Evolutionary conservation across 1,140 invertebrate species (phyloP), one percentile per base, ranked within the genome.

Genomic region (Drosophila tropicalis): DNA sequence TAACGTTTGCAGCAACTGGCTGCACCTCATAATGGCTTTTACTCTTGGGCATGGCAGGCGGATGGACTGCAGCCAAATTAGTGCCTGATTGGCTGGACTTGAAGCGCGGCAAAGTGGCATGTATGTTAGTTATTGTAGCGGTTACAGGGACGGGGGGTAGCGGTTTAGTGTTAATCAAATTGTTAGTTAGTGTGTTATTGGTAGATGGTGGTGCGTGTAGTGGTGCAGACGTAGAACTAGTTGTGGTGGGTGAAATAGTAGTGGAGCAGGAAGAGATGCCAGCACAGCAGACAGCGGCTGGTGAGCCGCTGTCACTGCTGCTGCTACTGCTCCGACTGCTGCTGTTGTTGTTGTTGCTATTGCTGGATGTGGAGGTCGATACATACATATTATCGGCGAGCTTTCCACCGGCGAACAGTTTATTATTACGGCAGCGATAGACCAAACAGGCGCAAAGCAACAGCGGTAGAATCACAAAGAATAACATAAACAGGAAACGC

Each of bases 381-480:
- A 96, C 95, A 93, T 96, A 96, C 94, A 94, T 94, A 93, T 95
- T 94, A 66, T 94, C 92, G n/a, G 90, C 75, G 5, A 95, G 93
- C 82, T 96, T 96, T 91, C 94, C 95, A 94, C 95, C 95, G 83
- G 94, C 32, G 36, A 91, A 72, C n/a, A 76, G 58, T 60, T 78
- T 77, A 51, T 95, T 95, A 83, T 95, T 94, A 9, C 94, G 93
- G 51, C 94, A 94, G 81, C 96, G 96, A 94, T 97, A 98, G 10
- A 95, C 90, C 3, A 96, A 92, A 73, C 97, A 94, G 2, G 94
- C 93, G 0, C 95, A 63, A 2, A 97, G 81, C 1, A 95, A 93
- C 12, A 95, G 71, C 6, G 97, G 97, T 39, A 98, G 90, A 56
- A 98, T 95, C 5, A 96, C 95, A 70, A 98, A 93, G 93, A 98